Percentiles rank a stretch among this genome's conserved stretches.
Conservation (phyloP, 92 coral and sea anemone species). For the Actinostola sp. region DNA sequence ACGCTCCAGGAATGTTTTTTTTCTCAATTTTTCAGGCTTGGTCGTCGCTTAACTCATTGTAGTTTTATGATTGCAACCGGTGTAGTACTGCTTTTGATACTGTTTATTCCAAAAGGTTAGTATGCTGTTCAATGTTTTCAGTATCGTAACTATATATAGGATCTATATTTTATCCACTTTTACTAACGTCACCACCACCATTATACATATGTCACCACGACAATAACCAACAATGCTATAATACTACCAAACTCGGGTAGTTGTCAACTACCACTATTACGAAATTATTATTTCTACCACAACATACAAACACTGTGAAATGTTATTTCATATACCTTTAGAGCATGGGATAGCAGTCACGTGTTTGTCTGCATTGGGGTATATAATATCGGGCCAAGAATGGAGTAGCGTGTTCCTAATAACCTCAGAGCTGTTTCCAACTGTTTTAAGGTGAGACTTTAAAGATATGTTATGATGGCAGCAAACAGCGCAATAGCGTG, state of each 20-base stretch:
- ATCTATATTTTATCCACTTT: no score
- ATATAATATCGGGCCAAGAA: not conserved
- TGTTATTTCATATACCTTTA: not conserved
- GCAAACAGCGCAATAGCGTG: no score
- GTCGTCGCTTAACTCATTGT: slow-evolving; percentile 17
- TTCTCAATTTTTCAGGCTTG: not conserved
- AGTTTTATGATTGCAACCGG: slow-evolving; percentile 16
- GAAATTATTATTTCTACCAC: no score
- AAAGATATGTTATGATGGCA: no score
- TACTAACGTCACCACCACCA: no score
- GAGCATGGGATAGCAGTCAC: slow-evolving; percentile 13
- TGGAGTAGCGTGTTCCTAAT: slow-evolving; percentile 18
- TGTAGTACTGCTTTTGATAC: slow-evolving; percentile 6
- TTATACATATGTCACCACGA: not conserved
- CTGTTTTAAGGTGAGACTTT: slow-evolving; percentile 20
- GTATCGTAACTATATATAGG: no score
- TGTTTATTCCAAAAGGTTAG: slow-evolving; percentile 21
- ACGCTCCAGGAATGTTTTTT: no score
- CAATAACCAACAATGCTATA: no score
- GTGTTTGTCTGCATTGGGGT: slow-evolving; percentile 4
- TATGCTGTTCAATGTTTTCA: no score
- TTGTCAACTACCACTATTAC: no score
- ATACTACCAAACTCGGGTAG: no score
- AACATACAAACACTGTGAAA: no score
- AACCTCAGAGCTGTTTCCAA: slow-evolving; percentile 7